Evolutionary conservation across 2,797 vertebrate genomes (phyloP), one percentile per base, ranked within the genome.

Genomic region (Lates japonicus): DNA sequence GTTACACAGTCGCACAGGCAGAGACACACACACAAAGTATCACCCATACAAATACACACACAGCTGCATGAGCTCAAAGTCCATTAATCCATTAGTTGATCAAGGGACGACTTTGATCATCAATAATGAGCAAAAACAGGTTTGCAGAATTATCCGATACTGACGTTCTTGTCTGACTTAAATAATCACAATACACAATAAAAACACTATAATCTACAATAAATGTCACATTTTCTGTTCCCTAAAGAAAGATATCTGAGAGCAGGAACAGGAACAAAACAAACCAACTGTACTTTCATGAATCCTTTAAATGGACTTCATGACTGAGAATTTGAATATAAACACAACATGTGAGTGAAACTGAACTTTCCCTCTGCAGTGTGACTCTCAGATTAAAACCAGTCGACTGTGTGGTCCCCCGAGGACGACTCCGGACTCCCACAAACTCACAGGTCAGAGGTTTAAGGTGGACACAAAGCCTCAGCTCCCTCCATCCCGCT

Each of bases 381-480:
- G 20, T 1, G n/a, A 29, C 1, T 52, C 1, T 31, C 33, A 63
- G 12, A 29, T 19, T 44, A 19, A 48, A 33, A 6, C 29, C 19
- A 2, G 4, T 55, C 0, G n/a, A 58, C 57, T 5, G 12, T 2
- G 25, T 1, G 7, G 6, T 12, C 13, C 41, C 46, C 54, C 1
- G 42, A 31, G 42, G 60, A 49, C 6, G 55, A 20, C 29, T 16
- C 35, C 12, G 39, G 58, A 49, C 52, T 55, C 65, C 39, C 22
- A 14, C 13, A 1, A 9, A 19, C 16, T 22, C n/a, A 0, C 6
- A 19, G 68, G 63, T 82, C 73, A 58, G 17, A 67, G 69, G 48
- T 20, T 33, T 8, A 5, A 51, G 42, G 20, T 44, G 22, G 46
- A 54, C 71, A 59, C 70, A 46, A 60, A 77, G 75, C 17, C 58